Conservation (phyloP, 1,140 invertebrate species). For the Drosophila murphyi region DNA sequence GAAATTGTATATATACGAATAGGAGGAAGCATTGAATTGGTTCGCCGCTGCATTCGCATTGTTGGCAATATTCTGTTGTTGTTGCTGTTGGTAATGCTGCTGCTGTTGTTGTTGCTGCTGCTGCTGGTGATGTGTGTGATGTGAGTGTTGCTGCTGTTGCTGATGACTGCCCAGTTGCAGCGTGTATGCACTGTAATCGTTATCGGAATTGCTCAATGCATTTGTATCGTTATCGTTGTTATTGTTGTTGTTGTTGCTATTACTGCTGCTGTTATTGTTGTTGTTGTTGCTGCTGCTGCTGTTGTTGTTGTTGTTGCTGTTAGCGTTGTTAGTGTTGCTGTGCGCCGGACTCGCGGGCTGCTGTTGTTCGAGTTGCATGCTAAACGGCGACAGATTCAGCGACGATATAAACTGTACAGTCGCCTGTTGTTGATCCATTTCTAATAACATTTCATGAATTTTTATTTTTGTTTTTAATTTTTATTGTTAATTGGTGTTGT, state of each 20-base stretch:
- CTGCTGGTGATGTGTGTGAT: constrained; percentile 62
- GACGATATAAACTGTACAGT: constrained; percentile 92
- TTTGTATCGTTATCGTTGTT: constrained; percentile 67
- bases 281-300: constrained; percentile 47
- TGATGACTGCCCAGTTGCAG: constrained; percentile 66
- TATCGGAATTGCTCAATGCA: constrained; percentile 62
- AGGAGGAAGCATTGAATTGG: constrained; percentile 79
- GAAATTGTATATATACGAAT: constrained; percentile 84
- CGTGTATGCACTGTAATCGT: constrained; percentile 76
- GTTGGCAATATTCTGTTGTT: constrained; percentile 72
- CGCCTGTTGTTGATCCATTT: constrained; percentile 91
- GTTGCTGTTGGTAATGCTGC: constrained; percentile 63
- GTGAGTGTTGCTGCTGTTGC: constrained; percentile 66
- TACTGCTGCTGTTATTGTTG: constrained; percentile 52
- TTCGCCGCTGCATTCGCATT: constrained; percentile 66
- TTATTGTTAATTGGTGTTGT: constrained; percentile 12
- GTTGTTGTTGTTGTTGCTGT: constrained; percentile 84
- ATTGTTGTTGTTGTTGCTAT: constrained; percentile 50
- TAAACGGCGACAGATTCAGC: constrained; percentile 93
- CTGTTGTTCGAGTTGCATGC: constrained; percentile 89
- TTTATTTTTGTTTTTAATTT: constrained; percentile 29
- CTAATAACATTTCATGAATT: constrained; percentile 89
- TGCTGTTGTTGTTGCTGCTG: constrained; percentile 52
- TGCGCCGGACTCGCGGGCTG: constrained; percentile 86
- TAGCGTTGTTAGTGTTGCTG: constrained; percentile 85